Conservation (phyloP, 2,113 vertebrate genomes). For the Thryonomys swinderianus region DNA sequence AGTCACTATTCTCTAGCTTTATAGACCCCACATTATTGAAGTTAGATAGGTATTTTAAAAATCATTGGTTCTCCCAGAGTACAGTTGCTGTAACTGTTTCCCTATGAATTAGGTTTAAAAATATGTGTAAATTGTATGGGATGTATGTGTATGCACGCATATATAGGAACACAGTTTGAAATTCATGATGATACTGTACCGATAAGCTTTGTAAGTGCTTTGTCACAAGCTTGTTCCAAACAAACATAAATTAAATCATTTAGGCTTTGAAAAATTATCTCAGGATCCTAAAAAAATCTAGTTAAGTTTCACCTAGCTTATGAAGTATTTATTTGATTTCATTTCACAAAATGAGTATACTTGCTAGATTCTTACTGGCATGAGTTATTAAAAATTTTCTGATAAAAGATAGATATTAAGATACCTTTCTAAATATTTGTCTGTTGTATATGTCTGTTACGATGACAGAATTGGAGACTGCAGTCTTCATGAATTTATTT, state of each 20-base stretch:
- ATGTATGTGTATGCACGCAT: background rate
- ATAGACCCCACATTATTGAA: slow-evolving; percentile 34
- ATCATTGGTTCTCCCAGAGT: slow-evolving; percentile 18
- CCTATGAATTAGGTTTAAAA: slow-evolving; percentile 1
- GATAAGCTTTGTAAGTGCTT: background rate
- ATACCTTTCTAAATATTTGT: background rate
- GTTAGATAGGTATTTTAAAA: slow-evolving; percentile 42
- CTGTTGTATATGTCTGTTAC: background rate
- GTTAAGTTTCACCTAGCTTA: slow-evolving; percentile 2
- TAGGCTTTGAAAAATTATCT: background rate
- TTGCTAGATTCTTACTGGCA: background rate
- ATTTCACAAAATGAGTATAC: slow-evolving; percentile 16
- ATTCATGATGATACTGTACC: background rate
- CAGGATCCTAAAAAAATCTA: background rate
- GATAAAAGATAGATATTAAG: background rate
- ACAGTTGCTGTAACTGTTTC: background rate
- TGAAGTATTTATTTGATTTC: slow-evolving; percentile 22
- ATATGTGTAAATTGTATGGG: background rate
- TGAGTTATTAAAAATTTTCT: slow-evolving; percentile 8
- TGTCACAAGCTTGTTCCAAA: background rate
- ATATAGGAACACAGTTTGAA: background rate
- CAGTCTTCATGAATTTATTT: background rate
- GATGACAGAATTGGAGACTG: background rate
- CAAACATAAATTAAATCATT: background rate
- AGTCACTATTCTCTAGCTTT: slow-evolving; percentile 26